Evolutionary conservation across 2,797 vertebrate genomes (phyloP), one percentile per base, ranked within the genome.

Genomic region (Malacoraja senta): DNA sequence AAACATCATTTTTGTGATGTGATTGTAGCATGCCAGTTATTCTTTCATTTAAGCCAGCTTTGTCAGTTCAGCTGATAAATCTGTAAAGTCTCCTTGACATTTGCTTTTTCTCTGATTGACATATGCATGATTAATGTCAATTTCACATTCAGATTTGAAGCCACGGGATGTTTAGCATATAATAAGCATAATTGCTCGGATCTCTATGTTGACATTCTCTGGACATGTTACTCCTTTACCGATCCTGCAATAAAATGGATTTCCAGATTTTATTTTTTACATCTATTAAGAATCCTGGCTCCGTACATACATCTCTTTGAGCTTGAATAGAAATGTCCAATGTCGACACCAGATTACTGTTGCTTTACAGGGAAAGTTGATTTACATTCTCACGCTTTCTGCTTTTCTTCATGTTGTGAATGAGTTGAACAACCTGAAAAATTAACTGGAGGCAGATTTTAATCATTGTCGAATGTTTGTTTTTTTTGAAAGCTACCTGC

Each of bases 1-100:
- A 63, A 19, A 88, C 29, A 68, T 88, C 68, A 88, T 68, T 44
- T 68, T 88, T 88, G 83, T 88, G 84, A 88, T 10, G 65, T 68
- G 61, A 68, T 35, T n/a, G 63, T 65, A 1, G 13, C 68, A 32
- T 24, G 84, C 84, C 10, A 68, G 58, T 65, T 65, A 88, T 88
- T 88, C 15, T 86, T 88, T 63, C 1, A 88, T 88, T 88, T 88
- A 68, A 88, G n/a, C 32, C 61, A 88, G n/a, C 2, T 68, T 88
- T 88, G n/a, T 65, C 63, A 88, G 65, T 88, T 88, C 61, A 88
- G 63, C 61, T 32, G n/a, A 21, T 65, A 35, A 32, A 35, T 17
- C 61, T 88, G 29, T 21, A 35, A 88, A 8, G 19, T 8, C 84
- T 88, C 84, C 61, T 65, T 68, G 61, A 35, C 84, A 88, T 88